phyloP scores from a whole-genome alignment of 2,113 vertebrate species.

The Passer domesticus region DNA sequence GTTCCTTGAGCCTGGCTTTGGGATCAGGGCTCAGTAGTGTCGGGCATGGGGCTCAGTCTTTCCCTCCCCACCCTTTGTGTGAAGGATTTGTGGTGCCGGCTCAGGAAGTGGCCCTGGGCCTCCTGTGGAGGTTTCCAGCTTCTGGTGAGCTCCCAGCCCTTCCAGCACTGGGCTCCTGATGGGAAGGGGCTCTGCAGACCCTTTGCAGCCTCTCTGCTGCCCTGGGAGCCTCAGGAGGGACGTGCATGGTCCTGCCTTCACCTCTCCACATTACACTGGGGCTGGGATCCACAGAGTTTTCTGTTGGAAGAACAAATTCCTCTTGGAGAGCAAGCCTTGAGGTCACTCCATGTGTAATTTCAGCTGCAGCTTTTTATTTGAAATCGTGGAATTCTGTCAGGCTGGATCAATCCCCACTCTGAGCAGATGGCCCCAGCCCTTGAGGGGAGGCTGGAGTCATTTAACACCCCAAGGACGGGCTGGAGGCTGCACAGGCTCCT shows the following conservation, averaged over 20 bases:
- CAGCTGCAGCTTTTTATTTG: neutral
- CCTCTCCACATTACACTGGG: neutral
- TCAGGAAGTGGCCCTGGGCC: neutral
- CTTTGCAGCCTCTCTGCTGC: neutral
- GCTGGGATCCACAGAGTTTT: neutral
- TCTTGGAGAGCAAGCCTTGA: neutral
- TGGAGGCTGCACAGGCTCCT: neutral
- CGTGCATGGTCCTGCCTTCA: accelerated
- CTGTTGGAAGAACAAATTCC: neutral
- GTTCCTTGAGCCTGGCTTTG: neutral
- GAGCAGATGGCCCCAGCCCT: neutral
- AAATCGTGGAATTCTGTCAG: accelerated
- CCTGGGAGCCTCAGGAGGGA: neutral
- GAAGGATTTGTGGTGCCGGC: neutral
- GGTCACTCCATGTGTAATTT: neutral
- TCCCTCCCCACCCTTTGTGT: neutral
- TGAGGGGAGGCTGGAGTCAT: neutral
- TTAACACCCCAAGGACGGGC: neutral
- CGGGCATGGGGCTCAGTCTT: neutral
- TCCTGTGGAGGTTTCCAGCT: neutral
- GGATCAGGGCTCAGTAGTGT: neutral
- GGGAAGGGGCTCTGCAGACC: neutral
- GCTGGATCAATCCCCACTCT: neutral
- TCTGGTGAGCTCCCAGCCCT: neutral
- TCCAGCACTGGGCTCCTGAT: neutral